Evolutionary conservation across 2,797 vertebrate genomes (phyloP).

Genomic region (Sciurus vulgaris): DNA sequence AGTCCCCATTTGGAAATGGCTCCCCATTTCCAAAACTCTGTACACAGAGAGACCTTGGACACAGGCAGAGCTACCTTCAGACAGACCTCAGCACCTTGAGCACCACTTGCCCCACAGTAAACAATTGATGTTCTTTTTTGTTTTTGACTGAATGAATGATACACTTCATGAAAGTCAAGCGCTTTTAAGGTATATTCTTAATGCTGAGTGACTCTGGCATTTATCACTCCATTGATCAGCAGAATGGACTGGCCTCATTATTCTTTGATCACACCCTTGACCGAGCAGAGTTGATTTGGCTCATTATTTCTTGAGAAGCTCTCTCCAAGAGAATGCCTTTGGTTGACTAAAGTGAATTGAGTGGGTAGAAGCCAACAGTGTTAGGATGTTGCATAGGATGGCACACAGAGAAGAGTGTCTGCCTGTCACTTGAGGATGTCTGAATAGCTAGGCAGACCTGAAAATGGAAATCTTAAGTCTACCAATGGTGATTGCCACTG

Average conservation of each 20-base stretch:
- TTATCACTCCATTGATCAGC: neutral
- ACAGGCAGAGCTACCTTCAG: fast-evolving
- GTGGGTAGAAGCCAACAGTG: too few species aligned
- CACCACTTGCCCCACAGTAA: neutral
- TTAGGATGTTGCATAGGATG: neutral
- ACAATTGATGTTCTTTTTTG: neutral
- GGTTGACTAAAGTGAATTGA: neutral
- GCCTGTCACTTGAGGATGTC: neutral
- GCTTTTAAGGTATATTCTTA: neutral
- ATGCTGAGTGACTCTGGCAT: neutral
- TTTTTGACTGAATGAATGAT: neutral
- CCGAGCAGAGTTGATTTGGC: neutral
- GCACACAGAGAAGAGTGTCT: neutral
- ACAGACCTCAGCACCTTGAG: neutral
- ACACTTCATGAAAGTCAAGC: neutral
- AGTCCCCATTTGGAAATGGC: too few species aligned
- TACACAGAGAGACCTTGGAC: neutral
- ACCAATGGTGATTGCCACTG: neutral
- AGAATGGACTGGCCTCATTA: neutral
- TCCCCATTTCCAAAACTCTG: neutral
- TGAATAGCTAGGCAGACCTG: neutral
- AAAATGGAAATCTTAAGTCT: neutral
- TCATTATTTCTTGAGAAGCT: constrained; percentile 17
- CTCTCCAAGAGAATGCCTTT: neutral
- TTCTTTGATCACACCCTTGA: neutral